These are phyloP conservation scores for Drosophila tristis DNA, from an alignment of 1,140 invertebrate species.

Conservation along the genomic window DNA sequence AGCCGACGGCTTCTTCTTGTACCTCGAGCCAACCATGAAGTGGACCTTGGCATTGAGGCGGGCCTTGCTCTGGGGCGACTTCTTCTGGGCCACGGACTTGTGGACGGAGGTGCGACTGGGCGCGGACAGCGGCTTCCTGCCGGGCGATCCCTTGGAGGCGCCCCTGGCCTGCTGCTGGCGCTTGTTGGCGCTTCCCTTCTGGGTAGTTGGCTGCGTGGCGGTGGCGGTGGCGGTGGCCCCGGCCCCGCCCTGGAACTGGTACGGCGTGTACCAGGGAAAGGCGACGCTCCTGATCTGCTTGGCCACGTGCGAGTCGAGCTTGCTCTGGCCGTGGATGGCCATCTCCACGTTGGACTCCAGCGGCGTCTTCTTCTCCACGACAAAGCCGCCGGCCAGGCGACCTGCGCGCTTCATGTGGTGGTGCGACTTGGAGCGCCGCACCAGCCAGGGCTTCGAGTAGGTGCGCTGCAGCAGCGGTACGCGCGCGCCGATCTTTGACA, in stretches of 20 bases:
- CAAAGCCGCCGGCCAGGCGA: too few relatives aligned
- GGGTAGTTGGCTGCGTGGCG: too few relatives aligned
- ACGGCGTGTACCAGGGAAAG: slow-evolving; percentile 30
- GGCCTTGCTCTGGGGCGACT: neutral
- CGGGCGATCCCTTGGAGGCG: neutral
- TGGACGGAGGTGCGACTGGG: too few relatives aligned
- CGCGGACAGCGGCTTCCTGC: too few relatives aligned
- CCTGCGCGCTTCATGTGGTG: neutral
- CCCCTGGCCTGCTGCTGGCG: neutral
- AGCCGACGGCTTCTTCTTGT: too few relatives aligned
- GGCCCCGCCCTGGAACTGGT: slow-evolving; percentile 33
- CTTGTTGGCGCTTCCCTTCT: neutral
- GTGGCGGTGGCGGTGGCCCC: slow-evolving; percentile 16
- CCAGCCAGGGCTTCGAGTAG: slow-evolving; percentile 37
- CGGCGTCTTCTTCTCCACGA: too few relatives aligned
- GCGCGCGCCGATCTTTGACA: neutral
- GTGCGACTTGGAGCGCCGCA: neutral
- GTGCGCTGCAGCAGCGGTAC: neutral
- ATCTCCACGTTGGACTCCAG: neutral
- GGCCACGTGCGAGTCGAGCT: neutral
- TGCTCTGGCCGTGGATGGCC: neutral
- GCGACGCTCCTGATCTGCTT: slow-evolving; percentile 1
- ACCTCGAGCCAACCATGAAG: too few relatives aligned
- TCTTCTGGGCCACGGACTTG: neutral
- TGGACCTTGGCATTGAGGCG: too few relatives aligned